Base-by-base conservation (phyloP, 1,140 invertebrate genomes). In the Drosophila jambulina region DNA sequence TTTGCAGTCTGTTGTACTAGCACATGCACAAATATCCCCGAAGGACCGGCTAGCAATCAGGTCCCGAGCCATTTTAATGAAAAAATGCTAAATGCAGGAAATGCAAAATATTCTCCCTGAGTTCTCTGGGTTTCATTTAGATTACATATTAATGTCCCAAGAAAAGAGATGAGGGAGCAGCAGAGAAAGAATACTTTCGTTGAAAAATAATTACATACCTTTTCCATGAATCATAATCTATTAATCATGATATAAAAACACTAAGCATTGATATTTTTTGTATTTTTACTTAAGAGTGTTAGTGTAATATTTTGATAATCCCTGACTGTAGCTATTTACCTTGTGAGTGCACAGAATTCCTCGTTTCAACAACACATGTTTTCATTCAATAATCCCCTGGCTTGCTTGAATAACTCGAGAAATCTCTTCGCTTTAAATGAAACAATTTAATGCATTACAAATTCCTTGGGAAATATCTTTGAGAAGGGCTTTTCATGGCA, bases 1-100 rank as follows among this genome's bases (percentile, higher is more conserved):
- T 56, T 69, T 78, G 69, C 71, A 54, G 57, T 75, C 71, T 72
- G 69, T 59, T 72, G 38, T 59, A 71, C 67, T 72, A 38, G 69
- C 40, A 72, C 40, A 60, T 51, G 69, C 34, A 69, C 53, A 72
- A 72, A 72, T 71, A 71, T 70, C 34, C 67, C 36, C 36, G 27
- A 42, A 72, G 68, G 56, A 51, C 43, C 67, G 46, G 36, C 43
- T 45, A 38, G 67, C 69, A 72, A 72, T 72, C 69, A 72, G 45
- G 69, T 23, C 23, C 54, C 27, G 34, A 59, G 23, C 27, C 54
- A 60, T 72, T 72, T 72, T 72, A 72, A 72, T 72, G 67, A 72
- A 72, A 72, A 59, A 71, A 49, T 40, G 38, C 34, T 46, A 48
- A 69, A 69, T 38, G 25, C 42, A 49, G 69, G 34, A 71, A 71